Evolutionary conservation across 2,888 invertebrate species (phyloP), one percentile per base, ranked within the genome.

Genomic region (Trichopria drosophilae): DNA sequence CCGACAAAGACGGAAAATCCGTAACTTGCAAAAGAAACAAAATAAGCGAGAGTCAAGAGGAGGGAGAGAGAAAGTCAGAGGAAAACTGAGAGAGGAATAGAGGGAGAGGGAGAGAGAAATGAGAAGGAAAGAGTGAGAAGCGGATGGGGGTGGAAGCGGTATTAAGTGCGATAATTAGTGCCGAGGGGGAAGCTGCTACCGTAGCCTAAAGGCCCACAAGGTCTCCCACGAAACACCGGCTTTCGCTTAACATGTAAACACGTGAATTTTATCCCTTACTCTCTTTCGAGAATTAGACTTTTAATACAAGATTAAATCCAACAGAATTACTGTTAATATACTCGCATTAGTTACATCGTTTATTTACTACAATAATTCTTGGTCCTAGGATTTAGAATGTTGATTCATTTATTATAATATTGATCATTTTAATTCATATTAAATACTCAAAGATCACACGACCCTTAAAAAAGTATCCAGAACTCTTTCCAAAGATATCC

Each of bases 91-190:
- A 23, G 32, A 41, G 37, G 48, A 51, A 20, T 19, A 20, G 41
- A 37, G 52, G 47, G 48, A 49, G 49, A 51, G 53, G 49, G 51
- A 51, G 51, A 55, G 51, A 50, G 37, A 31, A 49, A 40, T 37
- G 39, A 39, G 43, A 24, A 41, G 51, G 43, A 34, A 23, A 20
- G 29, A 31, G 29, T 10, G 28, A 28, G 34, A 29, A 39, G 4
- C 54, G 51, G 49, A 51, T 52, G 55, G 60, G 58, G 53, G 53
- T 57, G 56, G 52, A 61, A 62, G 62, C 60, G 59, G 52, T 44
- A 56, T 58, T 64, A 63, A 68, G 70, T 65, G 66, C 63, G 67
- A 70, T 70, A 72, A 71, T 70, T 72, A 71, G 69, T 64, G 61
- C 56, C 59, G 53, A 57, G 61, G 55, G 58, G 56, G 60, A 53